phyloP scores from a whole-genome alignment of 2,113 vertebrate genomes.

The Megaceryle maxima region DNA sequence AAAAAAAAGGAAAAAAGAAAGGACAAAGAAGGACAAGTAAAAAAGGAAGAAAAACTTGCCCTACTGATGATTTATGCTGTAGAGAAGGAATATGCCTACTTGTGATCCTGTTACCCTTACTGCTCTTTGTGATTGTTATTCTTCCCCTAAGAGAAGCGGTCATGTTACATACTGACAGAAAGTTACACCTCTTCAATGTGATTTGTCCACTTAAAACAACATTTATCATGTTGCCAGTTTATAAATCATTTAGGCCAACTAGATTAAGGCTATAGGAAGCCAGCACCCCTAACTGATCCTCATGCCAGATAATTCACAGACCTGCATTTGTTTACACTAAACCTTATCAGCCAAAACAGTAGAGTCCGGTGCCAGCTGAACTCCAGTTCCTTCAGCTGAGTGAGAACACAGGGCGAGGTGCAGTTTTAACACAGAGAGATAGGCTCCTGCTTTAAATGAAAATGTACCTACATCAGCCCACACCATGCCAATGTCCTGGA shows the following conservation, averaged over 20 bases:
- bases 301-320: constrained; percentile 65
- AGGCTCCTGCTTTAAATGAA: background rate
- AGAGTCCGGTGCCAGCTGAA: background rate
- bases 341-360: background rate
- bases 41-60: background rate
- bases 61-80: constrained; percentile 71
- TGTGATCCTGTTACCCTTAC: constrained; percentile 61
- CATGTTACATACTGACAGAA: constrained; percentile 69
- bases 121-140: constrained; percentile 41
- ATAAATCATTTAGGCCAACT: constrained; percentile 80
- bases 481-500: background rate
- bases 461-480: background rate
- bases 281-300: constrained; percentile 55
- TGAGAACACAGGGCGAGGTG: background rate
- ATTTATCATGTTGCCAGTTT: constrained; percentile 77
- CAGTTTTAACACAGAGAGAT: background rate
- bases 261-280: constrained; percentile 76
- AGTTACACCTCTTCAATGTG: constrained; percentile 70
- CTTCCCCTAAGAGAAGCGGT: constrained; percentile 56
- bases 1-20: background rate
- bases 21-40: constrained; percentile 7
- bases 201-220: constrained; percentile 73
- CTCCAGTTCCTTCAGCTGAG: background rate
- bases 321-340: constrained; percentile 64
- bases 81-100: constrained; percentile 64